Evolutionary conservation across 1,140 invertebrate species (phyloP).

Genomic region (Helicoverpa zea): DNA sequence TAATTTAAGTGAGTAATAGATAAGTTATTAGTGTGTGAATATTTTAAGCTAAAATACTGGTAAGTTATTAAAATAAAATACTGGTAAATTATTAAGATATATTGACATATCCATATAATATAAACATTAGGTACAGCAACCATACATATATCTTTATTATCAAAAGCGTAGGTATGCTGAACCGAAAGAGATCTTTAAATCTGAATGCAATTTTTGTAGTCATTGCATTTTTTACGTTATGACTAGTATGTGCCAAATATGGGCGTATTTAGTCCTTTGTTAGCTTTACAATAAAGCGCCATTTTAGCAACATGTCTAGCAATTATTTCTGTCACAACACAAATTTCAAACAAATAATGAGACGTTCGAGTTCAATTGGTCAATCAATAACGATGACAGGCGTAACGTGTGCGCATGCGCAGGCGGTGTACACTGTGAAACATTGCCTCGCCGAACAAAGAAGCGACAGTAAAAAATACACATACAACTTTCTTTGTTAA

Average conservation of each 20-base stretch:
- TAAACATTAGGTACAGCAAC: no score
- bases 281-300: conserved; percentile 15
- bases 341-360: conserved; percentile 67
- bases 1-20: background rate
- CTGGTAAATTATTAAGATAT: no score
- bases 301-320: conserved; percentile 30
- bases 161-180: no score
- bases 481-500: conserved; percentile 34
- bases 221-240: no score
- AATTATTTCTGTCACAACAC: conserved; percentile 65
- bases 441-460: background rate
- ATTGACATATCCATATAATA: no score
- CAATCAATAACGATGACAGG: conserved; percentile 72
- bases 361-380: conserved; percentile 66
- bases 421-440: background rate
- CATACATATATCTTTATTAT: no score
- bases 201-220: no score
- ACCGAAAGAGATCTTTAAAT: no score
- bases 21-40: background rate
- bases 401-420: conserved; percentile 9
- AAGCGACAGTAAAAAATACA: background rate
- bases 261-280: background rate
- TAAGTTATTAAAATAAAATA: no score
- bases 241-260: conserved; percentile 1
- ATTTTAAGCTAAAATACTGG: no score